These are phyloP conservation scores for Gallinago solitaria DNA, from an alignment of 2,797 vertebrate genomes.

Conservation along the genomic window DNA sequence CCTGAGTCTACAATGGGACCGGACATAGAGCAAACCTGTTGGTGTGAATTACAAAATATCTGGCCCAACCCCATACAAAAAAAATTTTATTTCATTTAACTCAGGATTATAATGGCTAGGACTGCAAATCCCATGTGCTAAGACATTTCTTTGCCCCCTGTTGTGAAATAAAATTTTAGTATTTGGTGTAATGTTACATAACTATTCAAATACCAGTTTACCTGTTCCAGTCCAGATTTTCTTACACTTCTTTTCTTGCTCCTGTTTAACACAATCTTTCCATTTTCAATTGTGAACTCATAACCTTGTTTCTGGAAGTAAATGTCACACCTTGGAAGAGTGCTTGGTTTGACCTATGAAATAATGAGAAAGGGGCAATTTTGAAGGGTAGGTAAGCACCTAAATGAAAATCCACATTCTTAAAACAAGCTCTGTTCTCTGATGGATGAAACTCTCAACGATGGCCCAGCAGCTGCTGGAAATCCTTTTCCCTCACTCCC, in stretches of 20 bases:
- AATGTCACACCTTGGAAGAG: slow-evolving; percentile 81
- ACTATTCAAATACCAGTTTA: background rate
- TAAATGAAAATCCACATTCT: background rate
- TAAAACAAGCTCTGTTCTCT: background rate
- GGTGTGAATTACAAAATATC: background rate
- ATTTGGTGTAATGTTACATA: background rate
- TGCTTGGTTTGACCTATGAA: slow-evolving; percentile 74
- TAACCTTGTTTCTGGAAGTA: slow-evolving; percentile 85
- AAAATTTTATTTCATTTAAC: background rate
- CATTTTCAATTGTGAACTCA: slow-evolving; percentile 81
- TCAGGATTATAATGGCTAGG: background rate
- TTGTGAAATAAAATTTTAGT: background rate
- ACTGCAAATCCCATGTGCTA: background rate
- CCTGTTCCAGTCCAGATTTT: slow-evolving; percentile 48
- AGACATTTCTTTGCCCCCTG: background rate
- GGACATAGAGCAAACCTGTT: background rate
- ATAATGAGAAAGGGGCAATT: background rate
- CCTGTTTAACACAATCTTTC: slow-evolving; percentile 80
- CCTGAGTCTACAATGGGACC: background rate
- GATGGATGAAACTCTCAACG: background rate
- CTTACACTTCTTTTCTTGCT: slow-evolving; percentile 68
- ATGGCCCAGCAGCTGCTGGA: background rate
- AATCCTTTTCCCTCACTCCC: background rate
- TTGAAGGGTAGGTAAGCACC: background rate
- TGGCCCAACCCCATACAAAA: background rate